Percentiles rank a stretch among this genome's conserved stretches.
These are phyloP conservation scores for Battus philenor DNA, from an alignment of 1,140 invertebrate species.

Conservation along the genomic window DNA sequence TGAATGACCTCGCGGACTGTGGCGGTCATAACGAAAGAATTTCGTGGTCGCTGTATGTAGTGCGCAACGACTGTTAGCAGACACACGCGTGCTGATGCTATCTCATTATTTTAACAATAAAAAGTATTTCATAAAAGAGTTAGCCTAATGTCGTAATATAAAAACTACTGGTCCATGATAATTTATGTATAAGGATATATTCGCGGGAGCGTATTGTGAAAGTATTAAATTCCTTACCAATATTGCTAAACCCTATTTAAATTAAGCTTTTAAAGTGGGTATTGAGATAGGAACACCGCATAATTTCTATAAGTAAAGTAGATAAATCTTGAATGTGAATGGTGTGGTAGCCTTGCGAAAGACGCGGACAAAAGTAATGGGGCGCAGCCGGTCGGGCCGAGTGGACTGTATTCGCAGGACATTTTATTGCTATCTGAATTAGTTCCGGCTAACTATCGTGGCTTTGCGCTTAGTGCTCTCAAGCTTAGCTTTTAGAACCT, in stretches of 20 bases:
- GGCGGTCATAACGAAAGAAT: constrained; percentile 58
- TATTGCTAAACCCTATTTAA: constrained; percentile 15
- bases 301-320: constrained; percentile 10
- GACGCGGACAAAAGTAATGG: constrained; percentile 13
- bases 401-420: background rate
- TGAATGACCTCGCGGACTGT: constrained; percentile 54
- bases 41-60: constrained; percentile 57
- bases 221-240: too few relatives aligned
- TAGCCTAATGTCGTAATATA: too few relatives aligned
- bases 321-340: constrained; percentile 15
- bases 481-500: too few relatives aligned
- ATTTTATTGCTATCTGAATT: constrained; percentile 6
- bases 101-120: constrained; percentile 9
- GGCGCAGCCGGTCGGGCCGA: constrained; percentile 12
- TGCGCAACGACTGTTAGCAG: constrained; percentile 40
- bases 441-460: constrained; percentile 12
- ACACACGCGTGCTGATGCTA: constrained; percentile 21
- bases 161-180: too few relatives aligned
- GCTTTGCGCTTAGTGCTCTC: too few relatives aligned
- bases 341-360: constrained; percentile 14
- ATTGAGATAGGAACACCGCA: constrained; percentile 5
- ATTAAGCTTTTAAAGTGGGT: constrained; percentile 4
- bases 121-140: too few relatives aligned
- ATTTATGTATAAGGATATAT: too few relatives aligned
- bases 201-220: too few relatives aligned